phyloP scores from a whole-genome alignment of 2,888 invertebrate species.

The Conus canariensis region DNA sequence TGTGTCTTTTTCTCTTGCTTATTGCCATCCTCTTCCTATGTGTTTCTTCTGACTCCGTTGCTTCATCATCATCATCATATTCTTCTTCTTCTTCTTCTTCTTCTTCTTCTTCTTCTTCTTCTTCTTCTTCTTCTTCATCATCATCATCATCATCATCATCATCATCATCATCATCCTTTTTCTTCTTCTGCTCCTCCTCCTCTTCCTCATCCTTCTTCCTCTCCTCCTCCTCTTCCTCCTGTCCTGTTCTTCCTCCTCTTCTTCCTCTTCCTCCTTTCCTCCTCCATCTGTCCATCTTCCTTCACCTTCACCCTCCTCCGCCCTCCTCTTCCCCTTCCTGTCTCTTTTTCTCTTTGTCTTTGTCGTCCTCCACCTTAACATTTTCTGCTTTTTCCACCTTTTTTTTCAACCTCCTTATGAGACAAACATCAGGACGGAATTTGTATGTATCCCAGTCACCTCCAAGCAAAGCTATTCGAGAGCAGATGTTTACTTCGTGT shows the following conservation, averaged over 20 bases:
- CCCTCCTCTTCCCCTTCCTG: not conserved
- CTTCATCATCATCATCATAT: not conserved
- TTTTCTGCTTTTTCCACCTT: not conserved
- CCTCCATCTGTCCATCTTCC: slow-evolving; percentile 6
- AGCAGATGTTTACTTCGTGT: no score
- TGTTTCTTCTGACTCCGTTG: not conserved
- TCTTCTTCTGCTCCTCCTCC: not conserved
- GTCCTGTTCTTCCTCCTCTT: not conserved
- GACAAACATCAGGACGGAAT: no score
- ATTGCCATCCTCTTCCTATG: not conserved
- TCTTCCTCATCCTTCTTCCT: not conserved
- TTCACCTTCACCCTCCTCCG: not conserved
- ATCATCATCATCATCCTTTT: no score
- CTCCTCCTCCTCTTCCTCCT: not conserved
- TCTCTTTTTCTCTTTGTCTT: not conserved
- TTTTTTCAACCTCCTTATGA: not conserved
- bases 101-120: not conserved
- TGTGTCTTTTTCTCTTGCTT: not conserved
- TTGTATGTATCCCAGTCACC: no score
- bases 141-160: no score
- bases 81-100: not conserved
- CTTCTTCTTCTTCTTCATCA: not conserved
- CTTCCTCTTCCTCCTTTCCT: not conserved
- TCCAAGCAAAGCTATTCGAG: no score
- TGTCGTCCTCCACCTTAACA: not conserved